These are phyloP conservation scores for Diplosoma virens DNA, from an alignment of 23 tunicate species.

Conservation along the genomic window DNA sequence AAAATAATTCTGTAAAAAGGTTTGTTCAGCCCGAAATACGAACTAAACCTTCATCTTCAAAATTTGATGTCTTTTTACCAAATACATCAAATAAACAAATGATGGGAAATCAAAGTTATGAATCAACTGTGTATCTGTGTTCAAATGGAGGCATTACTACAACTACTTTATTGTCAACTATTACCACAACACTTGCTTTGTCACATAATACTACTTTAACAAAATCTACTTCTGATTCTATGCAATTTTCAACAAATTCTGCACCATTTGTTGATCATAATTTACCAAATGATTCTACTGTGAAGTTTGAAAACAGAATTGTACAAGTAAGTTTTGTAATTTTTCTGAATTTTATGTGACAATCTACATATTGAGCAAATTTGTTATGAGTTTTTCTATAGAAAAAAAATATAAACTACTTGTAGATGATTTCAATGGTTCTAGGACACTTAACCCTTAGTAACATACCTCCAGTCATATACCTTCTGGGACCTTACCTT, in stretches of 20 bases:
- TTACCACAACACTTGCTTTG: background rate
- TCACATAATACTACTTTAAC: background rate
- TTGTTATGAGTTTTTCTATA: no score
- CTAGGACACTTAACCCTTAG: no score
- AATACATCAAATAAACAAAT: background rate
- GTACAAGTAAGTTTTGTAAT: background rate
- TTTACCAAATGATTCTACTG: background rate
- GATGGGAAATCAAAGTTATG: background rate
- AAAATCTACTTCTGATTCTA: background rate
- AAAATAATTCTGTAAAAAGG: no score
- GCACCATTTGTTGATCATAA: background rate
- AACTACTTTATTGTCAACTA: background rate
- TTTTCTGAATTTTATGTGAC: no score
- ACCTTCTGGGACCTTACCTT: no score
- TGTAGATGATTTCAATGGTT: no score
- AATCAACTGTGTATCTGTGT: background rate
- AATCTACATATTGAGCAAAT: no score
- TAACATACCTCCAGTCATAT: no score
- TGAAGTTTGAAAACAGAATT: background rate
- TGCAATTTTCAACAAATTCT: background rate
- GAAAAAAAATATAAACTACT: no score
- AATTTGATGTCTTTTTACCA: background rate
- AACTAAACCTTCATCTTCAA: background rate
- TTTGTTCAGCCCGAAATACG: constrained; percentile 1
- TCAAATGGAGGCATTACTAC: background rate